These are phyloP conservation scores for Syritta pipiens DNA, from an alignment of 2,888 invertebrate genomes.

Conservation along the genomic window DNA sequence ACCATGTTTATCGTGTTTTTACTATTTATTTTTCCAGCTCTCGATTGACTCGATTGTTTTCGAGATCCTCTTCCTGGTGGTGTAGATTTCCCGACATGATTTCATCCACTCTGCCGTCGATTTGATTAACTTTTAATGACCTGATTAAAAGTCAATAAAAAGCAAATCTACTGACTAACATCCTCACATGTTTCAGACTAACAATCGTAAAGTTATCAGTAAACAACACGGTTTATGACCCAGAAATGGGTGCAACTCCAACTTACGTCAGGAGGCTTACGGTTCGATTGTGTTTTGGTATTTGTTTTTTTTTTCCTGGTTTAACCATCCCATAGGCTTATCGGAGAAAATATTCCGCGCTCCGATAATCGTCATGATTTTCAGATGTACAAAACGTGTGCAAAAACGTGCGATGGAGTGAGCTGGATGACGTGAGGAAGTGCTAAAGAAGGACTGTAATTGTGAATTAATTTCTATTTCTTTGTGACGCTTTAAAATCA, in stretches of 20 bases:
- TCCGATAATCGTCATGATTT: background rate
- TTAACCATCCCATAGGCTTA: background rate
- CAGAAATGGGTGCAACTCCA: slow-evolving; percentile 12
- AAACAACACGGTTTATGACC: slow-evolving; percentile 15
- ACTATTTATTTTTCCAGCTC: too few relatives aligned
- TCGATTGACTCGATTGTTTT: too few relatives aligned
- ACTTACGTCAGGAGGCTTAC: slow-evolving; percentile 16
- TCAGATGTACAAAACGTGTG: background rate
- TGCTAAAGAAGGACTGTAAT: too few relatives aligned
- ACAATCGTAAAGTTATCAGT: background rate
- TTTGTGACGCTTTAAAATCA: too few relatives aligned
- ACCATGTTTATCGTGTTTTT: too few relatives aligned
- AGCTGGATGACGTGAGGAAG: too few relatives aligned
- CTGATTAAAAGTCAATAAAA: slow-evolving; percentile 33
- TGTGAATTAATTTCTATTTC: too few relatives aligned
- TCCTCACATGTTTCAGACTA: background rate
- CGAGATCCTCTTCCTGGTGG: too few relatives aligned
- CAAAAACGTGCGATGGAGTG: background rate
- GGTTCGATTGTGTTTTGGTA: slow-evolving; percentile 13
- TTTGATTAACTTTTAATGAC: slow-evolving; percentile 11
- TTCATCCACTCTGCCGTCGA: background rate
- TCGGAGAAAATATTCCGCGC: background rate
- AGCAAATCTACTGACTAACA: background rate
- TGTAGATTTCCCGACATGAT: background rate
- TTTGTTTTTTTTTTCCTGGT: slow-evolving; percentile 14